Conservation (phyloP, 2,888 invertebrate genomes). For the Steinernema carpocapsae region DNA sequence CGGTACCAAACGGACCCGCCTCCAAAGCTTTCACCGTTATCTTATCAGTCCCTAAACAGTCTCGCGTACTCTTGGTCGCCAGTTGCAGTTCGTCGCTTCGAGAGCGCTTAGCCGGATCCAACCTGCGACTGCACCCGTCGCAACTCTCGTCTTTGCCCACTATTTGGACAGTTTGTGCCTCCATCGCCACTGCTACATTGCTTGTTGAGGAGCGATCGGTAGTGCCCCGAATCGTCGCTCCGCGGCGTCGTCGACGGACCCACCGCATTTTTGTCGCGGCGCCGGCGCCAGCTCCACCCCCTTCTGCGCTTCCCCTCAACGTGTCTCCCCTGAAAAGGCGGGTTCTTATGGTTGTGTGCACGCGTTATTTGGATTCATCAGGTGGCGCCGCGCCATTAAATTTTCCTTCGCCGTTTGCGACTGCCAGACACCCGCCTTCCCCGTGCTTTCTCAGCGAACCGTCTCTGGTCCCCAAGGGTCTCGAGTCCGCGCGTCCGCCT, state of each 20-base stretch:
- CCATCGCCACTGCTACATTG: not conserved
- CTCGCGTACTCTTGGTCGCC: too few relatives aligned
- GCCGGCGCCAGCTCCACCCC: not conserved
- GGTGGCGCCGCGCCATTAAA: conserved; percentile 14
- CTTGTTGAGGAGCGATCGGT: conserved; percentile 24
- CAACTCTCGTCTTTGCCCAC: not conserved
- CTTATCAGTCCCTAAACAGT: too few relatives aligned
- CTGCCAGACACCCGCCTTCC: not conserved
- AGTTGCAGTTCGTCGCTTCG: too few relatives aligned
- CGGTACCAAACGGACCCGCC: too few relatives aligned
- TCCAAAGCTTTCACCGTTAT: too few relatives aligned
- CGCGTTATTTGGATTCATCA: conserved; percentile 3
- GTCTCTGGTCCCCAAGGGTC: too few relatives aligned
- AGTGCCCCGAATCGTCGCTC: not conserved
- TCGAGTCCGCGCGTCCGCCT: too few relatives aligned
- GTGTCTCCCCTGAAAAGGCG: conserved; percentile 22
- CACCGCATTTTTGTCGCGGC: not conserved
- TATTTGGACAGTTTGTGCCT: too few relatives aligned
- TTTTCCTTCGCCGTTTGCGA: conserved; percentile 1
- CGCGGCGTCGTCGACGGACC: conserved; percentile 9
- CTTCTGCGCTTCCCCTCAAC: not conserved
- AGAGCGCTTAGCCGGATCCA: too few relatives aligned
- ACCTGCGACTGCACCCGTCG: too few relatives aligned
- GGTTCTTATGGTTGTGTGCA: conserved; percentile 5
- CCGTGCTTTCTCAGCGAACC: too few relatives aligned